These are phyloP conservation scores for Chironex yamaguchii DNA, from an alignment of 30 jellyfish, hydroid and myxozoan species.

Conservation along the genomic window DNA sequence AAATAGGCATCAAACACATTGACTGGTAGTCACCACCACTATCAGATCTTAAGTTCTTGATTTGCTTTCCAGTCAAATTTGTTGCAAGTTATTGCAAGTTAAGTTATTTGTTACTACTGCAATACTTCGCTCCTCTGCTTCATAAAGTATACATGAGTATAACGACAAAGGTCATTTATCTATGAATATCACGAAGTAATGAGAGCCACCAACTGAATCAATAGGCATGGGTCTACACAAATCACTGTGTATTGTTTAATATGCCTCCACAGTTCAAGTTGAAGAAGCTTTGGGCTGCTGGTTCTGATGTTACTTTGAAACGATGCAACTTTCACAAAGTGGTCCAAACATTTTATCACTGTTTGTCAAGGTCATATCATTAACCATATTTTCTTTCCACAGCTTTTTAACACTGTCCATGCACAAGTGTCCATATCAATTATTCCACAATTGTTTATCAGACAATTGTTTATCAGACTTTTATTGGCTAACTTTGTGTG, in stretches of 20 bases:
- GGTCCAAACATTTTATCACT: not conserved
- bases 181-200: not conserved
- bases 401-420: slow-evolving; percentile 37
- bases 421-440: slow-evolving; percentile 43
- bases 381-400: slow-evolving; percentile 15
- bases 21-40: too few relatives aligned
- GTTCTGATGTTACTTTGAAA: too few relatives aligned
- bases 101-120: slow-evolving; percentile 32
- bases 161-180: slow-evolving; percentile 3
- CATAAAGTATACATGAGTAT: slow-evolving; percentile 1
- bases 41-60: too few relatives aligned
- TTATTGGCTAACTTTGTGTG: not conserved
- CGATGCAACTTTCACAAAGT: not conserved
- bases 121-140: slow-evolving; percentile 10
- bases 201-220: not conserved
- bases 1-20: too few relatives aligned
- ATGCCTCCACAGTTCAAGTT: too few relatives aligned
- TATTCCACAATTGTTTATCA: slow-evolving; percentile 33
- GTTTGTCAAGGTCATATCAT: slow-evolving; percentile 5
- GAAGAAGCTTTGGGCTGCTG: too few relatives aligned
- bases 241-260: not conserved
- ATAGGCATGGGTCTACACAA: slow-evolving; percentile 17
- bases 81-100: not conserved
- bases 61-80: slow-evolving; percentile 1
- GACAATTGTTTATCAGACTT: not conserved